phyloP scores from a whole-genome alignment of 2,797 vertebrate species.

The Lemur catta region DNA sequence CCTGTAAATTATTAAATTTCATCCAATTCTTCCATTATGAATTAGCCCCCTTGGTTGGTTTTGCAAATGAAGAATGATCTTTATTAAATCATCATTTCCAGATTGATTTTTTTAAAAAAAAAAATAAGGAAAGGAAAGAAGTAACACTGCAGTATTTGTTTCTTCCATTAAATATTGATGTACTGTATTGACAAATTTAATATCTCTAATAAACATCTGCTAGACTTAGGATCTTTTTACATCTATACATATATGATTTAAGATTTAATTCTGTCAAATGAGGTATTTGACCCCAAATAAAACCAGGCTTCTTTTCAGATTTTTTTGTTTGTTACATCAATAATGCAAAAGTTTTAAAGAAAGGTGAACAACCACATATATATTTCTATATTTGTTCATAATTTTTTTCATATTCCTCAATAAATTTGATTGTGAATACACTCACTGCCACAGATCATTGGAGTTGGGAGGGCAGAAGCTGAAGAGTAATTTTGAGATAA shows the following conservation, averaged over 20 bases:
- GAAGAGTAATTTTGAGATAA: background rate
- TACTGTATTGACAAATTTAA: background rate
- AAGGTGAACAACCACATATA: background rate
- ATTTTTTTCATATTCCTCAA: background rate
- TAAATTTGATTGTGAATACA: background rate
- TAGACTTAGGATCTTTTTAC: background rate
- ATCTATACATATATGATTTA: background rate
- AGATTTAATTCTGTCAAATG: background rate
- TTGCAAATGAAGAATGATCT: background rate
- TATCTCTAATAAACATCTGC: conserved; percentile 5
- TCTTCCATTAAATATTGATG: conserved; percentile 11
- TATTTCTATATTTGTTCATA: background rate
- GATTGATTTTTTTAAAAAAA: background rate
- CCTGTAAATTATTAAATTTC: background rate
- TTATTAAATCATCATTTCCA: background rate
- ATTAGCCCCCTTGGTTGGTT: background rate
- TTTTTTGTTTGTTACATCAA: background rate
- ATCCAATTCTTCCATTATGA: background rate
- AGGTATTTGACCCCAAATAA: background rate
- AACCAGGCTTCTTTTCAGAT: background rate
- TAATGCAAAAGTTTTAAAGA: background rate
- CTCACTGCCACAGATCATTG: background rate
- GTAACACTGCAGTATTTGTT: background rate
- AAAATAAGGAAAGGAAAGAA: conserved; percentile 14
- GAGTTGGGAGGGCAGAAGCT: background rate